Evolutionary conservation across 2,113 vertebrate genomes (phyloP), one percentile per base, ranked within the genome.

Genomic region (Dipodomys merriami): DNA sequence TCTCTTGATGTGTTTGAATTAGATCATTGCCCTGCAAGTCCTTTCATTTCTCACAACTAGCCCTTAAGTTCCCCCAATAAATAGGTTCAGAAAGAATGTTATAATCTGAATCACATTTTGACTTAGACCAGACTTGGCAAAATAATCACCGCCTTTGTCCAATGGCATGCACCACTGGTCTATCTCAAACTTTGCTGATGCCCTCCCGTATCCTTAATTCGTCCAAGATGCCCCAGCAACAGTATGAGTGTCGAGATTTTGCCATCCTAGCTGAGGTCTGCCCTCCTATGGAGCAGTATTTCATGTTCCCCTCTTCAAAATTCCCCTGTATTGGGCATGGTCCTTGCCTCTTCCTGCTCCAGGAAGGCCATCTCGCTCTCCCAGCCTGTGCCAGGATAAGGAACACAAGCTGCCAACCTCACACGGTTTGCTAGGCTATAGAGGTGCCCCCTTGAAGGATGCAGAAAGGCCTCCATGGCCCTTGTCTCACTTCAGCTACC

Each of bases 401-500:
- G 39, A 60, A 13, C 23, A 65, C 76, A 69, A 89, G 23, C 64
- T 79, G 13, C 80, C 29, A 65, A 2, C 35, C 49, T 29, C 27
- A 11, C 35, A 53, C 83, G 83, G 7, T 84, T 74, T 80, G 23
- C 78, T 57, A 62, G n/a, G 62, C 22, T 65, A 2, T 30, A 46
- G 83, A 83, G 80, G 29, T 22, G 35, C n/a, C 35, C 35, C 46
- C 53, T 57, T 91, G 16, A 68, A 64, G 67, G 57, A 46, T 44
- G 46, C 13, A 15, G 72, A 90, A 77, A 83, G 83, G 77, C 83
- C 62, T 62, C 6, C 22, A 35, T 81, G 87, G 68, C 77, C 81
- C 46, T 1, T 68, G 80, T 71, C 92, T 90, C 88, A 76, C 65
- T 95, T 92, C 81, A 95, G 96, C 96, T 97, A 96, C 96, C 96